phyloP scores from a whole-genome alignment of 2,888 invertebrate species.

The Frankliniella fusca region DNA sequence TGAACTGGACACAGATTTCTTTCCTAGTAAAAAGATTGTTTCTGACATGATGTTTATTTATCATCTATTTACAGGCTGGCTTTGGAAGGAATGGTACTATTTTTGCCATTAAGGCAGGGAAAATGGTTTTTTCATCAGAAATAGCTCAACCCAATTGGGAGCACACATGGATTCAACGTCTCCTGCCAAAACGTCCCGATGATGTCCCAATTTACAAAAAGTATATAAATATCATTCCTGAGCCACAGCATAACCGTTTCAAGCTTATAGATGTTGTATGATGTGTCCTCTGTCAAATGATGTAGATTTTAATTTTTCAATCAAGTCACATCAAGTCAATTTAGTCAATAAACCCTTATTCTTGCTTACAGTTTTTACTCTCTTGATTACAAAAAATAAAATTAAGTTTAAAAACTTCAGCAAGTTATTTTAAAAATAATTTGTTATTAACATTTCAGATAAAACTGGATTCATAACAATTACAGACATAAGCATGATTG shows the following conservation, averaged over 20 bases:
- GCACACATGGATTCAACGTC: conserved; percentile 65
- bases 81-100: conserved; percentile 73
- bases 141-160: conserved; percentile 73
- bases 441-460: neutral
- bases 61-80: conserved; percentile 63
- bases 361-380: too few relatives aligned
- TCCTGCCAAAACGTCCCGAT: conserved; percentile 59
- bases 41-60: neutral
- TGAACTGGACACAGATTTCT: conserved; percentile 7
- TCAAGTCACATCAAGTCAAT: neutral
- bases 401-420: neutral
- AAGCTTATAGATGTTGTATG: conserved; percentile 69
- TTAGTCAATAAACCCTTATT: too few relatives aligned
- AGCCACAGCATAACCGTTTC: conserved; percentile 72
- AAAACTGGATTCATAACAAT: neutral
- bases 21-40: neutral
- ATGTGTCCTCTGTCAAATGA: conserved; percentile 38
- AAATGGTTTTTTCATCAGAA: conserved; percentile 77
- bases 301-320: neutral
- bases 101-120: conserved; percentile 74
- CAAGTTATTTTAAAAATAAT: neutral
- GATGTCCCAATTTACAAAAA: conserved; percentile 71
- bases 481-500: neutral
- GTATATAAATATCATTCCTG: conserved; percentile 77
- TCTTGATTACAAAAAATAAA: neutral